Evolutionary conservation across 2,888 invertebrate genomes (phyloP), one percentile per base, ranked within the genome.

Genomic region (Pollenia labialis): DNA sequence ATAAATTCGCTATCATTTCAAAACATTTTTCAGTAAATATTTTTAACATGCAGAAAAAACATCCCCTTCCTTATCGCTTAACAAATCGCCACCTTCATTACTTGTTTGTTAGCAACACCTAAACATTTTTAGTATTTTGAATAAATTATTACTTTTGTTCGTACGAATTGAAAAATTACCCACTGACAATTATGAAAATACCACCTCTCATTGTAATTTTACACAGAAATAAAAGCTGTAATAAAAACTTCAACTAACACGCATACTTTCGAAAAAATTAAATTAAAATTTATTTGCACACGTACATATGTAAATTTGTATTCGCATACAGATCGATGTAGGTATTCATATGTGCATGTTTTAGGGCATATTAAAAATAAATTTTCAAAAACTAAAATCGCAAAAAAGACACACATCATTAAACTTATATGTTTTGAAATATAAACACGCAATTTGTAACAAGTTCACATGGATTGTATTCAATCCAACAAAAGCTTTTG

Each of bases 401-500:
- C 23, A 40, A 44, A 50, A 81, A 69, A 62, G 4, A 62, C 48
- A 50, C 56, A 84, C 77, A 66, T 72, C 66, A 84, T 83, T 83
- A 77, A 83, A 83, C 48, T 71, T 71, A 69, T 71, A 64, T 48
- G 23, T 72, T 64, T 66, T 66, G 64, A 77, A 77, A 72, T 66
- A 66, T 64, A 58, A 79, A 83, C 86, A 87, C 76, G 86, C 83
- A 87, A 83, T 66, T 76, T 66, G 77, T 72, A 72, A 79, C 79
- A 80, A 74, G 81, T 62, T 62, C 9, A 54, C 62, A 74, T 66
- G 58, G 62, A 77, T 79, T 79, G 42, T 6, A 16, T 62, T 50
- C 12, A 68, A 60, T 52, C 16, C 56, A 48, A 14, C 40, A 56
- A 64, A 64, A 32, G 18, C 44, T 80, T 54, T 32, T 56, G 46